A percentile compares a stretch with the other conserved stretches of the same genome.
These are phyloP conservation scores for Xanthorhoe designata DNA, from an alignment of 2,888 invertebrate species.

Conservation along the genomic window DNA sequence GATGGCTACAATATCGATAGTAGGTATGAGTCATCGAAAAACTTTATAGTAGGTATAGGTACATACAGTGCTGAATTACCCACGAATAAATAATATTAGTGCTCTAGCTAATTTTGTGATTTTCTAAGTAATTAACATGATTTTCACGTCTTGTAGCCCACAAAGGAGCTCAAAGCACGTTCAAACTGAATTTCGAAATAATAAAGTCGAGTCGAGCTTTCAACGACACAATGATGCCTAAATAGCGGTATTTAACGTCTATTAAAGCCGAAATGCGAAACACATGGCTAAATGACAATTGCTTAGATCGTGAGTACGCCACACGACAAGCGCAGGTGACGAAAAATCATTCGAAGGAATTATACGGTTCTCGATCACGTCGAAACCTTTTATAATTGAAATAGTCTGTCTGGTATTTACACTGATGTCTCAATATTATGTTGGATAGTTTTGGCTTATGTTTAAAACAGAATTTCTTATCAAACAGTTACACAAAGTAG, in stretches of 20 bases:
- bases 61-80: not conserved
- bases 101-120: not conserved
- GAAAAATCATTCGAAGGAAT: conserved; percentile 62
- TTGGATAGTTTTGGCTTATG: conserved; percentile 10
- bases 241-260: conserved; percentile 54
- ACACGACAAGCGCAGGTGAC: conserved; percentile 59
- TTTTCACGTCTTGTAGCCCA: conserved; percentile 24
- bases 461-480: not conserved
- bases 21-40: not conserved
- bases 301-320: conserved; percentile 58
- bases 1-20: conserved; percentile 2
- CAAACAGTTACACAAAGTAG: not conserved
- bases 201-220: conserved; percentile 23
- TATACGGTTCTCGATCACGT: conserved; percentile 51
- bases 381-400: conserved; percentile 51
- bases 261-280: conserved; percentile 52
- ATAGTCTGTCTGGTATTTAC: conserved; percentile 46
- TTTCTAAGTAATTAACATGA: conserved; percentile 9
- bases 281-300: conserved; percentile 51
- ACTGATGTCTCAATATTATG: conserved; percentile 38
- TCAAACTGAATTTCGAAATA: conserved; percentile 29
- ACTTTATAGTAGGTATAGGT: not conserved
- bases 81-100: not conserved
- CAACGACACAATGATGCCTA: conserved; percentile 35
- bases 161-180: conserved; percentile 17